Evolutionary conservation across 1,140 invertebrate genomes (phyloP).

Genomic region (Meloidogyne hapla): DNA sequence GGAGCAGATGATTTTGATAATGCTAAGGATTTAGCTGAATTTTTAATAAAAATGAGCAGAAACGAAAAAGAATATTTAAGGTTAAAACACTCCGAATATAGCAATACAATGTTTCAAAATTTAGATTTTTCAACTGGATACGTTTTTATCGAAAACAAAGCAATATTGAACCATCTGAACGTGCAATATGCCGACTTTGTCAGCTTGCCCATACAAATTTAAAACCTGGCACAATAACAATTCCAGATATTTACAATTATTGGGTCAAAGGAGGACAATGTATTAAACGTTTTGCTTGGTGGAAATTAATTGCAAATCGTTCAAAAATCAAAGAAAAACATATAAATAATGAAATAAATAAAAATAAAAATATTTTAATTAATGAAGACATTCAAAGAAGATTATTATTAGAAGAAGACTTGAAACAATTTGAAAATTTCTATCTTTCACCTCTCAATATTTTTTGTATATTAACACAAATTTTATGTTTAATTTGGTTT

Average conservation of each 20-base stretch:
- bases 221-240: not conserved
- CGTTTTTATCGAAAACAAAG: not conserved
- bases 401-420: not conserved
- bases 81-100: no score
- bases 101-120: no score
- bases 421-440: not conserved
- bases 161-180: slow-evolving; percentile 1
- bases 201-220: not conserved
- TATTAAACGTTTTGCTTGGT: not conserved
- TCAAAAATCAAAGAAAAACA: no score
- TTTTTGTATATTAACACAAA: not conserved
- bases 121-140: slow-evolving; percentile 25
- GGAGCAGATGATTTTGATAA: slow-evolving; percentile 33
- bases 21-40: slow-evolving; percentile 21
- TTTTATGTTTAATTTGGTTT: not conserved
- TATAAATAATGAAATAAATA: not conserved
- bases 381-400: not conserved
- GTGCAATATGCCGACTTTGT: slow-evolving; percentile 24
- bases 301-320: not conserved
- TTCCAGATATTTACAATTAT: not conserved
- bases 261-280: not conserved
- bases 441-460: not conserved
- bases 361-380: no score
- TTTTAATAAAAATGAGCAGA: slow-evolving; percentile 9
- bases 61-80: slow-evolving; percentile 24